Conservation (phyloP, 2,888 invertebrate genomes). For the Flexamia atlantica region DNA sequence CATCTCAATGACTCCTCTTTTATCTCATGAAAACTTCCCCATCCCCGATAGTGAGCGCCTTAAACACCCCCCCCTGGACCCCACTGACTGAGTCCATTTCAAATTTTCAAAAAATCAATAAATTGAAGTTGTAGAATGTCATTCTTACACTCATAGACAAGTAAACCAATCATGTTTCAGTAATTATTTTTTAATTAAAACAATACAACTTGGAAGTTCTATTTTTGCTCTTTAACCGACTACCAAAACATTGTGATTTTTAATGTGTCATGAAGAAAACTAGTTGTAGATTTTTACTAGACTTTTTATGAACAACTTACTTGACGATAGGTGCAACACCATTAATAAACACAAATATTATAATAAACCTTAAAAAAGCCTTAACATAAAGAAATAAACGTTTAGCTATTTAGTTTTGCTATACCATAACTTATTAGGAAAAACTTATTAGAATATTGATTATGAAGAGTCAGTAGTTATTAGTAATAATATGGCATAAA, state of each 20-base stretch:
- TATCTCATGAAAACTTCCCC: too few species aligned
- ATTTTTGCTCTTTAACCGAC: background rate
- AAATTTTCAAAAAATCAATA: too few species aligned
- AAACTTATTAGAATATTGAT: slow-evolving; percentile 2
- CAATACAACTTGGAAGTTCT: background rate
- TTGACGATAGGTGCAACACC: slow-evolving; percentile 21
- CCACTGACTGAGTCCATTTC: too few species aligned
- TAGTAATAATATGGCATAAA: slow-evolving; percentile 31
- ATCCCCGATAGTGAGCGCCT: too few species aligned
- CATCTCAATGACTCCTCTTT: too few species aligned
- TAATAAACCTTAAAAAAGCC: slow-evolving; percentile 29
- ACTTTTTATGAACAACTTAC: background rate
- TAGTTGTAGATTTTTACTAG: slow-evolving; percentile 14
- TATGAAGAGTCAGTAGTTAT: slow-evolving; percentile 1
- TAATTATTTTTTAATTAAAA: background rate
- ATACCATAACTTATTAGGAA: slow-evolving; percentile 30
- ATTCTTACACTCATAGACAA: background rate
- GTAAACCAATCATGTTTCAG: background rate
- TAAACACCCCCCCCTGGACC: too few species aligned
- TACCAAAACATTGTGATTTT: background rate
- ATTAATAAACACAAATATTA: background rate
- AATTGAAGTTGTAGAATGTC: too few species aligned
- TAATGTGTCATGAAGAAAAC: background rate
- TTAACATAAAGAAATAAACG: slow-evolving; percentile 28
- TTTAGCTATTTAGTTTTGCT: slow-evolving; percentile 40